Base-by-base conservation (phyloP, 2,888 invertebrate genomes). In the Plemyria rubiginata region DNA sequence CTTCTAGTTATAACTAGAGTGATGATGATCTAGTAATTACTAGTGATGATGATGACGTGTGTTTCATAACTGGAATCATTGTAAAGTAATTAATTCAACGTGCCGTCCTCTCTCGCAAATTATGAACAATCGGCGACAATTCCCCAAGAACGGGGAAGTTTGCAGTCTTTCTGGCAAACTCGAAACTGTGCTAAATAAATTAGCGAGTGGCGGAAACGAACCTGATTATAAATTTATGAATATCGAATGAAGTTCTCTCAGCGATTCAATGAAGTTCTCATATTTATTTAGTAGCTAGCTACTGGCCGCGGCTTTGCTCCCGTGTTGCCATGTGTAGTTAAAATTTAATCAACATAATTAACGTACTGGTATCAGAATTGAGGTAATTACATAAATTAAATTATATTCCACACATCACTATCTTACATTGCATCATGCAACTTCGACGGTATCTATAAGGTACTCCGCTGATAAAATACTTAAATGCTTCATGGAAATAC, bases 81-180 rank as follows among this genome's bases (percentile, higher is more conserved):
- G 77, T 75, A 73, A 75, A 71, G 72, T 72, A 70, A 76, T 81
- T 77, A 80, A 80, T 81, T 78, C 66, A 71, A 68, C 66, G 61
- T 62, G 60, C 66, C 70, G 70, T 70, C 67, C 56, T 66, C 63
- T 40, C 46, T 68, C 68, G 73, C 79, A 77, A 80, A 79, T 80
- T 75, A 73, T 69, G 71, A 66, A 71, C 72, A 77, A 77, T 79
- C 73, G 73, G 55, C 68, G 70, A 55, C 65, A 72, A 73, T 70
- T 74, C 67, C 65, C 71, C 57, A 45, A 68, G 56, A 46, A 66
- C 45, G 67, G 65, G 66, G 72, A 75, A 65, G 74, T 73, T 55
- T 52, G 29, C 49, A 63, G 58, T 61, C 68, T 58, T 65, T 68
- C 54, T 62, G 57, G 54, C 36, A 40, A 40, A 51, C 51, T 52